These are phyloP conservation scores for Sebastes schlegelii DNA, from an alignment of 2,113 vertebrate genomes.

Conservation along the genomic window DNA sequence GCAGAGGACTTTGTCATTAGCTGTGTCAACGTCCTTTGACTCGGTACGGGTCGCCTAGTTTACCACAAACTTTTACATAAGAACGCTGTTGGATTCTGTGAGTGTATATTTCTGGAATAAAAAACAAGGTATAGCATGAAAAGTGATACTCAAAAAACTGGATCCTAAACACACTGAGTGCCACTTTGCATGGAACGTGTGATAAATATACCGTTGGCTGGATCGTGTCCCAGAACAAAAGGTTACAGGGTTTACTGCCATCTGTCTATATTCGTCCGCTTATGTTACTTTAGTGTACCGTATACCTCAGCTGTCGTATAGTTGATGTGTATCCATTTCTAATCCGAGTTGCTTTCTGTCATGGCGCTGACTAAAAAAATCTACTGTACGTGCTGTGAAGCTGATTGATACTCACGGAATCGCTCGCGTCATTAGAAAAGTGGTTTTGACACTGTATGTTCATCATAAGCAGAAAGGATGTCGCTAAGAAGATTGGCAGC, in stretches of 20 bases:
- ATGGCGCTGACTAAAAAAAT: constrained; percentile 23
- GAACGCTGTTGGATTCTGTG: not conserved
- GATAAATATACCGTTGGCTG: constrained; percentile 34
- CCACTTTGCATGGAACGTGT: constrained; percentile 22
- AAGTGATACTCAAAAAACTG: not conserved
- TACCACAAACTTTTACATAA: not conserved
- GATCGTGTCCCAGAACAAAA: constrained; percentile 61
- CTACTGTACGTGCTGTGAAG: constrained; percentile 6
- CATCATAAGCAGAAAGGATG: not conserved
- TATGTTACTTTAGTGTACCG: constrained; percentile 27
- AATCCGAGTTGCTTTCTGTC: constrained; percentile 23
- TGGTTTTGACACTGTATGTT: not conserved
- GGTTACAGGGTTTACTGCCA: constrained; percentile 67
- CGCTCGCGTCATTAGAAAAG: not conserved
- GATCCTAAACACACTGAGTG: not conserved
- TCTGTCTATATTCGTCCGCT: constrained; percentile 57
- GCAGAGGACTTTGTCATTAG: constrained; percentile 41
- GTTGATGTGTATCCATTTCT: constrained; percentile 35
- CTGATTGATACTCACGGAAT: not conserved
- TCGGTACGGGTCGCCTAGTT: not conserved
- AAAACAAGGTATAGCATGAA: not conserved
- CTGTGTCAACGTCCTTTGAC: constrained; percentile 13
- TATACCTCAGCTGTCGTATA: constrained; percentile 42
- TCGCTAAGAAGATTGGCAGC: not conserved
- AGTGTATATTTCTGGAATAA: not conserved